Conservation (phyloP, 2,888 invertebrate genomes). For the Pseudeuparius sepicola region DNA sequence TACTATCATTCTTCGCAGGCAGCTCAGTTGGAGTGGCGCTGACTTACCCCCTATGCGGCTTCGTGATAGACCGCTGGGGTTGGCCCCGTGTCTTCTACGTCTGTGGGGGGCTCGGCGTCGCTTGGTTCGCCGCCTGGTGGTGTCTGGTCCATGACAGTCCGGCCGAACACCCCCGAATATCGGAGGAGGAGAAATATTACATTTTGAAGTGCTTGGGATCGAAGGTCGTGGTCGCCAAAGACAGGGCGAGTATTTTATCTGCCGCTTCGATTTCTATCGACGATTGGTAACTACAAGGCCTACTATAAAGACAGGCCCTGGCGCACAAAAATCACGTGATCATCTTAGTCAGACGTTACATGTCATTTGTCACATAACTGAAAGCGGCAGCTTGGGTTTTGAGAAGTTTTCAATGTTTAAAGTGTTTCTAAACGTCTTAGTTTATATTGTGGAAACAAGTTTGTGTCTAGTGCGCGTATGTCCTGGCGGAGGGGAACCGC, state of each 20-base stretch:
- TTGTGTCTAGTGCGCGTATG: too few relatives aligned
- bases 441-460: too few relatives aligned
- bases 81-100: slow-evolving; percentile 67
- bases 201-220: slow-evolving; percentile 48
- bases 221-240: slow-evolving; percentile 29
- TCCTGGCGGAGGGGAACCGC: too few relatives aligned
- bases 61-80: slow-evolving; percentile 51
- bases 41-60: slow-evolving; percentile 61
- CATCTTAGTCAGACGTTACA: too few relatives aligned
- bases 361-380: too few relatives aligned
- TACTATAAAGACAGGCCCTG: too few relatives aligned
- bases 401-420: too few relatives aligned
- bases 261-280: too few relatives aligned
- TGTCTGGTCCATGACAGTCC: slow-evolving; percentile 55
- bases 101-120: slow-evolving; percentile 47
- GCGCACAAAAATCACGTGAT: too few relatives aligned
- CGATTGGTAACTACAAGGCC: too few relatives aligned
- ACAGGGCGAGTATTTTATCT: slow-evolving; percentile 22
- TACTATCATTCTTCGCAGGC: slow-evolving; percentile 35
- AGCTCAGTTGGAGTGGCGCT: slow-evolving; percentile 57
- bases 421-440: too few relatives aligned
- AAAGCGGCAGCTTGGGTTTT: too few relatives aligned
- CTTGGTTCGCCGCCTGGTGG: slow-evolving; percentile 59
- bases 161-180: slow-evolving; percentile 54
- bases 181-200: slow-evolving; percentile 45